phyloP scores from a whole-genome alignment of 2,797 vertebrate species.

The Lithobates pipiens region DNA sequence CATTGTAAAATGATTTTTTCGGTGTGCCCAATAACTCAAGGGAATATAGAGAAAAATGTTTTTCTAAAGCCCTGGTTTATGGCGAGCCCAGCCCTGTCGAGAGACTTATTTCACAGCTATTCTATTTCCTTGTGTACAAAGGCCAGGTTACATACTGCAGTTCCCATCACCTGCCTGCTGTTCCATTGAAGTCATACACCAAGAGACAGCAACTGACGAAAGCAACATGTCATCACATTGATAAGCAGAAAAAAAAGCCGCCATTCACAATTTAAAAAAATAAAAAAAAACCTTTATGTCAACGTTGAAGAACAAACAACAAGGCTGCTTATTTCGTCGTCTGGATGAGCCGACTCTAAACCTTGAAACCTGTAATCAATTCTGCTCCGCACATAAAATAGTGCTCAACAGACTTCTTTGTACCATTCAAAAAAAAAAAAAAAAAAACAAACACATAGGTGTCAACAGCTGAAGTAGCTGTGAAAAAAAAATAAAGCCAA shows the following conservation, averaged over 20 bases:
- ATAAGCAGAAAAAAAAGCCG: slow-evolving; percentile 10
- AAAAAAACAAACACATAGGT: not conserved
- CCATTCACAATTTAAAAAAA: not conserved
- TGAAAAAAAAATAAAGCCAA: not conserved
- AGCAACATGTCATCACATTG: slow-evolving; percentile 16
- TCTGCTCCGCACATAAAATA: not conserved
- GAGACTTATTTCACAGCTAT: slow-evolving; percentile 20
- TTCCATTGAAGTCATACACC: slow-evolving; percentile 1
- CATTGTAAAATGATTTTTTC: not conserved
- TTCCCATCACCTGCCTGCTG: slow-evolving; percentile 18
- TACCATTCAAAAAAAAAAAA: not conserved
- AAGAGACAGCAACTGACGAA: not conserved
- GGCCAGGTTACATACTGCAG: not conserved
- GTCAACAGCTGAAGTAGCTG: slow-evolving; percentile 3
- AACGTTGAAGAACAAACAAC: not conserved
- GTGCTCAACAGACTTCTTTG: not conserved
- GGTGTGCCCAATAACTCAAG: not conserved
- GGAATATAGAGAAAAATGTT: too few relatives aligned
- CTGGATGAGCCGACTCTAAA: not conserved
- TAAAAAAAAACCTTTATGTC: not conserved
- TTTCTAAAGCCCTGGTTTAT: not conserved
- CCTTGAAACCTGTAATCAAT: slow-evolving; percentile 21
- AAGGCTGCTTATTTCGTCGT: not conserved
- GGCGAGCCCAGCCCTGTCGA: not conserved
- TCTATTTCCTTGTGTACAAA: slow-evolving; percentile 2